Percentiles rank a stretch among this genome's conserved stretches.
These are phyloP conservation scores for Theropithecus gelada DNA, from an alignment of 2,113 vertebrate genomes.

Conservation along the genomic window DNA sequence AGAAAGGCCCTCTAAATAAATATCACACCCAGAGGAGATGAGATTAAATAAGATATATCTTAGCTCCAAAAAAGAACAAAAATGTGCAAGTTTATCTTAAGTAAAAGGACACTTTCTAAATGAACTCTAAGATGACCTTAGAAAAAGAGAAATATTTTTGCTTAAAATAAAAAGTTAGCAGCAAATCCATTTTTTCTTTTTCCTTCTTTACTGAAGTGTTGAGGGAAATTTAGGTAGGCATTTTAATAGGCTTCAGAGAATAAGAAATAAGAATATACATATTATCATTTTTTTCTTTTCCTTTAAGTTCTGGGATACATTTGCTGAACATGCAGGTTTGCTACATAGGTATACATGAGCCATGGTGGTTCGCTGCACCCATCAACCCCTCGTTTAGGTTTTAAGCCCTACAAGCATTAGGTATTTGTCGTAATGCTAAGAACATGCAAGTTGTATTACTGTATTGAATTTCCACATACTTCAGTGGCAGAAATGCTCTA, in stretches of 20 bases:
- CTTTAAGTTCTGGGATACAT: too few species aligned
- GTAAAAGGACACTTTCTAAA: neutral
- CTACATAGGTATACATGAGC: too few species aligned
- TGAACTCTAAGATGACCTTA: neutral
- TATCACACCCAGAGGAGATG: neutral
- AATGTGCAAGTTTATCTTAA: neutral
- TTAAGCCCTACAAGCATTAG: too few species aligned
- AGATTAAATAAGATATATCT: neutral
- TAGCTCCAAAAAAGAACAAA: neutral
- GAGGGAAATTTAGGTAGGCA: neutral
- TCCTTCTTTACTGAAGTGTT: neutral
- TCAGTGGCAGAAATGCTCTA: too few species aligned
- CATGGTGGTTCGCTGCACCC: too few species aligned
- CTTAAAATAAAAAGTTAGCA: neutral
- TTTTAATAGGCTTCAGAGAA: neutral
- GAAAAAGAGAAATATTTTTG: neutral
- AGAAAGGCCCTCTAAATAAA: neutral
- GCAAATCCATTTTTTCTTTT: neutral
- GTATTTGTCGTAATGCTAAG: too few species aligned
- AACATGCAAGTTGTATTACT: too few species aligned
- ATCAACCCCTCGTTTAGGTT: too few species aligned
- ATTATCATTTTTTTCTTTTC: too few species aligned
- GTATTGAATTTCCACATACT: accelerated
- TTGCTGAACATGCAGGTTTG: too few species aligned
- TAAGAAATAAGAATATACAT: neutral